Evolutionary conservation across 1,140 invertebrate genomes (phyloP).

Genomic region (Melitaea cinxia): DNA sequence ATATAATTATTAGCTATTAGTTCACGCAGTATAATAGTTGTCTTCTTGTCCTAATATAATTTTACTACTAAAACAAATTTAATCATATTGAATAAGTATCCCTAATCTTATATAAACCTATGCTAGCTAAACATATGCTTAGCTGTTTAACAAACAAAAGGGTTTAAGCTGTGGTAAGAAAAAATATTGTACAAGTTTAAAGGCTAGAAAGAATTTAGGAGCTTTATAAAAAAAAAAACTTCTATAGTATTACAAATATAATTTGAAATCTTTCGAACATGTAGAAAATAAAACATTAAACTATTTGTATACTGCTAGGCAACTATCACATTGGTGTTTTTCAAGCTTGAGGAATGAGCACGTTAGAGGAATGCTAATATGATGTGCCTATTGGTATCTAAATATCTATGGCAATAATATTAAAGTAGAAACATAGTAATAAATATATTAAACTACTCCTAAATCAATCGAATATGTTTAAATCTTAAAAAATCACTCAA

Average conservation of each 20-base stretch:
- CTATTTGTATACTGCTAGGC: constrained; percentile 32
- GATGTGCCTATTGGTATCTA: too few relatives aligned
- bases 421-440: constrained; percentile 41
- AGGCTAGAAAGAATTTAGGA: constrained; percentile 37
- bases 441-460: constrained; percentile 21
- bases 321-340: too few relatives aligned
- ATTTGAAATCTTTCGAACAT: constrained; percentile 29
- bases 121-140: not conserved
- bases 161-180: constrained; percentile 19
- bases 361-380: too few relatives aligned
- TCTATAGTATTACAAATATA: constrained; percentile 23
- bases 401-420: constrained; percentile 54
- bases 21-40: not conserved
- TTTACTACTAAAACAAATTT: not conserved
- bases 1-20: too few relatives aligned
- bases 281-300: constrained; percentile 39
- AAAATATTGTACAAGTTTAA: constrained; percentile 38
- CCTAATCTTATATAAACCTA: not conserved
- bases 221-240: constrained; percentile 34
- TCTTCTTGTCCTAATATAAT: not conserved
- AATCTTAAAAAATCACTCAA: not conserved
- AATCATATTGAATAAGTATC: not conserved
- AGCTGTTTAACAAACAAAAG: constrained; percentile 13
- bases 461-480: constrained; percentile 10
- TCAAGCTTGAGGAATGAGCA: too few relatives aligned